Evolutionary conservation across 2,888 invertebrate genomes (phyloP).

Genomic region (Tachina fera): DNA sequence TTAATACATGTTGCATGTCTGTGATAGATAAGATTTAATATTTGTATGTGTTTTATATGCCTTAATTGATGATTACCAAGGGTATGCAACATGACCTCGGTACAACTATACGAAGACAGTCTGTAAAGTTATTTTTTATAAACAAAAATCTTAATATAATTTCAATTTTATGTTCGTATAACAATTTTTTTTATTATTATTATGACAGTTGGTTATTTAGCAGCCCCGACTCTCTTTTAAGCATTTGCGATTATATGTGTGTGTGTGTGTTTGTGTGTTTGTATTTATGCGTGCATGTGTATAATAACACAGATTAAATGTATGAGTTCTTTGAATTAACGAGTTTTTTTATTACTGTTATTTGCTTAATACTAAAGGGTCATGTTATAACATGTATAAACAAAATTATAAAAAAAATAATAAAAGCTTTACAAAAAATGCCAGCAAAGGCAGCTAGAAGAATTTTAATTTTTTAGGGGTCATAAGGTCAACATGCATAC

Average conservation of each 20-base stretch:
- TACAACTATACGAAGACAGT: neutral
- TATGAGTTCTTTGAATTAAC: constrained; percentile 37
- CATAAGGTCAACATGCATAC: neutral
- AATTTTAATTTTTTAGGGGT: neutral
- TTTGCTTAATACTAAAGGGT: constrained; percentile 36
- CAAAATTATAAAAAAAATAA: neutral
- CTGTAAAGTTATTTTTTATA: neutral
- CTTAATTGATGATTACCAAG: constrained; percentile 65
- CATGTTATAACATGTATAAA: constrained; percentile 14
- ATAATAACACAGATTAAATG: neutral
- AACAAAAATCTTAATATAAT: no score
- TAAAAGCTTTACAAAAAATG: neutral
- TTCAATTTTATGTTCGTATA: neutral
- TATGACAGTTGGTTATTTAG: neutral
- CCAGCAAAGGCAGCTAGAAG: neutral
- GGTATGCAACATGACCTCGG: constrained; percentile 33
- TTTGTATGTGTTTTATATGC: constrained; percentile 48
- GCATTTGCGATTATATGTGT: no score
- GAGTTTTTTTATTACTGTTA: constrained; percentile 13
- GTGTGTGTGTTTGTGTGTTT: neutral
- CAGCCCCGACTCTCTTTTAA: no score
- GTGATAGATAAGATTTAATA: constrained; percentile 68
- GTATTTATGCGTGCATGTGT: neutral
- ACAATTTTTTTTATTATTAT: neutral
- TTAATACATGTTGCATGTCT: constrained; percentile 65